These are phyloP conservation scores for Acanthochromis polyacanthus DNA, from an alignment of 2,113 vertebrate species.

Conservation along the genomic window DNA sequence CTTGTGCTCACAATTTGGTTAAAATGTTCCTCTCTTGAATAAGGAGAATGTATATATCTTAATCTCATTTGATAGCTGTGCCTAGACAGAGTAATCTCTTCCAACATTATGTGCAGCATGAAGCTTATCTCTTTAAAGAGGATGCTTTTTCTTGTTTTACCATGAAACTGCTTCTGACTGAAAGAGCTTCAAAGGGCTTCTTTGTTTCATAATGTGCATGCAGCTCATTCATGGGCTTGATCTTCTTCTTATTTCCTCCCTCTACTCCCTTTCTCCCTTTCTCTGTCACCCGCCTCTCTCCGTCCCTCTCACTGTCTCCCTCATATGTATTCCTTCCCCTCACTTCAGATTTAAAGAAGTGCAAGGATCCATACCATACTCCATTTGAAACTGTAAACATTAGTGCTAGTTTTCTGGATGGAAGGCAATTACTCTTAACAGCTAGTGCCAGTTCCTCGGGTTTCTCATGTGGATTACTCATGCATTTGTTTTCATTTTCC, in stretches of 20 bases:
- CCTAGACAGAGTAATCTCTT: slow-evolving; percentile 84
- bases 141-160: slow-evolving; percentile 85
- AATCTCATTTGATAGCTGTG: slow-evolving; percentile 85
- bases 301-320: slow-evolving; percentile 21
- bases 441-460: slow-evolving; percentile 51
- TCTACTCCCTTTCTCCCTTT: slow-evolving; percentile 52
- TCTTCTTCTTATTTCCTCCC: slow-evolving; percentile 75
- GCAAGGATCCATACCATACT: slow-evolving; percentile 56
- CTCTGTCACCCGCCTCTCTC: slow-evolving; percentile 37
- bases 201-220: slow-evolving; percentile 87
- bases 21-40: slow-evolving; percentile 67
- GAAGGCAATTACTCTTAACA: slow-evolving; percentile 76
- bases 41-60: slow-evolving; percentile 80
- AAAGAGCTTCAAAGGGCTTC: slow-evolving; percentile 85
- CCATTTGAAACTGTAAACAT: slow-evolving; percentile 77
- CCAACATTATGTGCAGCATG: slow-evolving; percentile 82
- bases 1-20: slow-evolving; percentile 65
- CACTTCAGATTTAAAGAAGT: slow-evolving; percentile 54
- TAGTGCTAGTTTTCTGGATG: slow-evolving; percentile 61
- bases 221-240: slow-evolving; percentile 84
- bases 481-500: slow-evolving; percentile 80
- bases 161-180: slow-evolving; percentile 87
- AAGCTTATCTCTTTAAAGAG: slow-evolving; percentile 86
- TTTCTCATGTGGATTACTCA: slow-evolving; percentile 75
- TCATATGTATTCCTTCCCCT: slow-evolving; percentile 17